phyloP scores from a whole-genome alignment of 2,113 vertebrate genomes.

The Oostethus manadensis region DNA sequence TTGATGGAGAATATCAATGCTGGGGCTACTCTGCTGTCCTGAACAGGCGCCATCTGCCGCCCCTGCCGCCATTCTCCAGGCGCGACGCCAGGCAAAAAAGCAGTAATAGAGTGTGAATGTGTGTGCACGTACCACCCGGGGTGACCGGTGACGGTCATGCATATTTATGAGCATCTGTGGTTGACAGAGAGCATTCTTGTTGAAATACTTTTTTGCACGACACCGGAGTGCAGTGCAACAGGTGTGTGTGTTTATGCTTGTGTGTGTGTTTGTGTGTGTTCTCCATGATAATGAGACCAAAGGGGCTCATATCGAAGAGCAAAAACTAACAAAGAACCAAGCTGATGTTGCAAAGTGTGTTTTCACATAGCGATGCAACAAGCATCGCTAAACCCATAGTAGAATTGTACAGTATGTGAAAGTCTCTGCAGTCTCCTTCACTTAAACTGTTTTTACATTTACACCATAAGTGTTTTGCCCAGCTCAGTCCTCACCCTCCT shows the following conservation, averaged over 20 bases:
- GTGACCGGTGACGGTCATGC: slow-evolving; percentile 24
- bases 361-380: background rate
- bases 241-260: slow-evolving; percentile 11
- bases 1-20: slow-evolving; percentile 59
- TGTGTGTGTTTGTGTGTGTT: slow-evolving; percentile 1
- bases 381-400: background rate
- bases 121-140: slow-evolving; percentile 17
- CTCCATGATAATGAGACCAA: slow-evolving; percentile 3
- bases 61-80: slow-evolving; percentile 36
- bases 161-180: slow-evolving; percentile 57
- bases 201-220: slow-evolving; percentile 28
- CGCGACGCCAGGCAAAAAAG: slow-evolving; percentile 32
- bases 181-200: slow-evolving; percentile 19
- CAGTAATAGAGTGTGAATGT: slow-evolving; percentile 6
- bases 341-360: background rate
- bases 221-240: slow-evolving; percentile 2
- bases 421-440: background rate
- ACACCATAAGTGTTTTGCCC: background rate
- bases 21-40: slow-evolving; percentile 44
- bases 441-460: background rate
- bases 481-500: no score
- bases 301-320: background rate
- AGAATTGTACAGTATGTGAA: background rate
- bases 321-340: background rate
- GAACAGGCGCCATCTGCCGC: slow-evolving; percentile 58